Conservation (phyloP, 2,113 vertebrate genomes). For the Perccottus glenii region DNA sequence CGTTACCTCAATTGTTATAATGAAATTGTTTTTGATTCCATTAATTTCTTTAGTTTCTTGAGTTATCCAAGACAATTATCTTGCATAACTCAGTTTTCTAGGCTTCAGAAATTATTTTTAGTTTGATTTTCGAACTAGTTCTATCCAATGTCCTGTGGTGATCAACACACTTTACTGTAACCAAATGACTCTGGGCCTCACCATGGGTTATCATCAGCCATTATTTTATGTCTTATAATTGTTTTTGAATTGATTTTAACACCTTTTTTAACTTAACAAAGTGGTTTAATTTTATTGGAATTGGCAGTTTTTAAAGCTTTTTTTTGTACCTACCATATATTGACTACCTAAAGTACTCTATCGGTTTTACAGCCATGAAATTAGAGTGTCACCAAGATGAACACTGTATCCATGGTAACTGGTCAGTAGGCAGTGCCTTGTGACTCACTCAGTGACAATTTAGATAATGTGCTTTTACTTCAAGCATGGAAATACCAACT, state of each 20-base stretch:
- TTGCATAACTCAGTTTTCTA: background rate
- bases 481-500: conserved; percentile 10
- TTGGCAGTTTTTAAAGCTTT: no score
- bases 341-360: conserved; percentile 33
- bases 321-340: conserved; percentile 1
- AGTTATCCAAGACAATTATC: background rate
- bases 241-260: no score
- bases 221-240: background rate
- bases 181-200: background rate
- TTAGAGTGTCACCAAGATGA: conserved; percentile 29
- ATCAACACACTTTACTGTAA: background rate
- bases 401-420: conserved; percentile 59
- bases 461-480: conserved; percentile 16
- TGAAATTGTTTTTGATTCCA: conserved; percentile 7
- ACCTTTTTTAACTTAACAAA: no score
- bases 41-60: no score
- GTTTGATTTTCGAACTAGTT: no score
- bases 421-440: conserved; percentile 63
- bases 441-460: conserved; percentile 45
- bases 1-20: conserved; percentile 14
- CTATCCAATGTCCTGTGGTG: background rate
- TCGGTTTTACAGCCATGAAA: conserved; percentile 37
- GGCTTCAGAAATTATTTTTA: background rate
- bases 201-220: background rate
- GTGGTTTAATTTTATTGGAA: no score